Evolutionary conservation across 1,140 invertebrate species (phyloP).

Genomic region (Frieseomelitta varia): DNA sequence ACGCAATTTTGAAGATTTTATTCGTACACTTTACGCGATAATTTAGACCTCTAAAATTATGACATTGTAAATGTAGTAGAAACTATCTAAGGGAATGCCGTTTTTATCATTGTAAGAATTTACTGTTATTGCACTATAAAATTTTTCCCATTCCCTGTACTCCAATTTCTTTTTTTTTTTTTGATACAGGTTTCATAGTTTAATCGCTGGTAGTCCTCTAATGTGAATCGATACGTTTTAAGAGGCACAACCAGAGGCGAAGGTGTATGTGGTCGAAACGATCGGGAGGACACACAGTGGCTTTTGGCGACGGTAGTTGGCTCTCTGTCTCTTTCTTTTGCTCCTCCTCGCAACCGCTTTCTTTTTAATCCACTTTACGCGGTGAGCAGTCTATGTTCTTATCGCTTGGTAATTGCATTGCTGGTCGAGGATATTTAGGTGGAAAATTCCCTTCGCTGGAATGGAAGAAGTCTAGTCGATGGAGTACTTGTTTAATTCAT

Average conservation of each 20-base stretch:
- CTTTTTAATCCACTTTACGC: constrained; percentile 7
- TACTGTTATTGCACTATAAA: too few relatives aligned
- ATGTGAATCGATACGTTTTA: not conserved
- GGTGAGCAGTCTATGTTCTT: not conserved
- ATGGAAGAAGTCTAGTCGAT: not conserved
- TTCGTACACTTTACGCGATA: too few relatives aligned
- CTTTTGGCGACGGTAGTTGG: not conserved
- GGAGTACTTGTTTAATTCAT: not conserved
- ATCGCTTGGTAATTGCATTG: constrained; percentile 19
- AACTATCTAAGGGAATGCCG: too few relatives aligned
- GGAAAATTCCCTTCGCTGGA: not conserved
- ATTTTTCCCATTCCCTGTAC: too few relatives aligned
- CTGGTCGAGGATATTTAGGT: not conserved
- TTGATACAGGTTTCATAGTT: too few relatives aligned
- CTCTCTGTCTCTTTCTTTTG: not conserved
- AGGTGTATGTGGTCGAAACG: not conserved
- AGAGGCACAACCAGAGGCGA: not conserved
- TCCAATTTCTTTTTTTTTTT: too few relatives aligned
- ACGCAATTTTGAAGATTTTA: too few relatives aligned
- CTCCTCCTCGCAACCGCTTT: not conserved
- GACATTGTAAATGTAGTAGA: too few relatives aligned
- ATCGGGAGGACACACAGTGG: not conserved
- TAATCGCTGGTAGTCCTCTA: too few relatives aligned
- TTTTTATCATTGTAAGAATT: too few relatives aligned
- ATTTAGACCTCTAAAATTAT: too few relatives aligned